phyloP scores from a whole-genome alignment of 2,888 invertebrate genomes.

The Drosophila yooni region DNA sequence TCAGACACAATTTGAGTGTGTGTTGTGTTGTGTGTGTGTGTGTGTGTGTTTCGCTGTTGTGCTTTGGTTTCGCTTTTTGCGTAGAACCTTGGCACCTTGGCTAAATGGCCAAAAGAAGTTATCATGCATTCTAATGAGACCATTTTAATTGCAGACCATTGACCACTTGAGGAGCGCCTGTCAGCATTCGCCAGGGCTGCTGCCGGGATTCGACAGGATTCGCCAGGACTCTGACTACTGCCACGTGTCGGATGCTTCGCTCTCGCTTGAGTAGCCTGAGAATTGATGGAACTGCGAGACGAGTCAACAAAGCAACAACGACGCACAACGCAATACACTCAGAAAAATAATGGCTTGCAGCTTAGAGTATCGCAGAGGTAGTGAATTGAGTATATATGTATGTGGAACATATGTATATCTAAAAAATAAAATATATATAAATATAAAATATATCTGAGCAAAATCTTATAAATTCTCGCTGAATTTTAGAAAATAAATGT shows the following conservation, averaged over 20 bases:
- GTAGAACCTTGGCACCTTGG: constrained; percentile 31
- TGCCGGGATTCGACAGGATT: constrained; percentile 7
- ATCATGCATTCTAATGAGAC: constrained; percentile 79
- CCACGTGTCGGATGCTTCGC: constrained; percentile 74
- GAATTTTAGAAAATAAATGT: no score
- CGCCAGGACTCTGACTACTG: constrained; percentile 38
- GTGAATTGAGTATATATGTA: no score
- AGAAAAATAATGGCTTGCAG: background rate
- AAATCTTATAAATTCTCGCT: no score
- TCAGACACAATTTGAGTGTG: constrained; percentile 55
- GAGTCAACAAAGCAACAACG: constrained; percentile 57
- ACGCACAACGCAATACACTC: background rate
- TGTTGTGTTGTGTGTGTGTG: constrained; percentile 48
- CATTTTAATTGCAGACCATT: constrained; percentile 74
- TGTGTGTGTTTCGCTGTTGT: constrained; percentile 40
- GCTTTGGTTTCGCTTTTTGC: constrained; percentile 13
- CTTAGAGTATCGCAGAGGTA: background rate
- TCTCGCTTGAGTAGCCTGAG: constrained; percentile 75
- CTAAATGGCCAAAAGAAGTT: constrained; percentile 57
- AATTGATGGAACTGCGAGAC: constrained; percentile 62
- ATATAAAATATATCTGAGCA: no score
- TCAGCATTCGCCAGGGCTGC: constrained; percentile 15
- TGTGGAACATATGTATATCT: no score
- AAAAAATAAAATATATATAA: no score
- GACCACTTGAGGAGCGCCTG: constrained; percentile 67